These are phyloP conservation scores for Pygoscelis adeliae DNA, from an alignment of 2,113 vertebrate species.

Conservation along the genomic window DNA sequence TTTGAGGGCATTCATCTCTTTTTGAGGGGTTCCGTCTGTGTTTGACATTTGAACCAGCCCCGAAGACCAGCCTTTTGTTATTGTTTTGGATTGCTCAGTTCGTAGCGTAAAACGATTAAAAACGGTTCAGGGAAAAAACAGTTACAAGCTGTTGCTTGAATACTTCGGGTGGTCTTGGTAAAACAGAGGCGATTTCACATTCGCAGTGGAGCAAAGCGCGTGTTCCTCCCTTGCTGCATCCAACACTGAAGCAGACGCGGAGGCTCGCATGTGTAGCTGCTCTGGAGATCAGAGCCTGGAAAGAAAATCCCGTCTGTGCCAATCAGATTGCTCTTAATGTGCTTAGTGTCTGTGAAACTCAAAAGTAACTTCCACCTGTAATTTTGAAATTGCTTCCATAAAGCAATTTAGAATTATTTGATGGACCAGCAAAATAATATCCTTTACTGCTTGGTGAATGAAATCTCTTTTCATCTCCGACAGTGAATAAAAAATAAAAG, in stretches of 20 bases:
- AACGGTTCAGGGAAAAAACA: neutral
- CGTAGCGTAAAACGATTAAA: accelerated
- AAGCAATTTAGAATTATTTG: neutral
- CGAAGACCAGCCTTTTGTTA: neutral
- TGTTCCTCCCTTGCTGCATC: neutral
- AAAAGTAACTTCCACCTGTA: neutral
- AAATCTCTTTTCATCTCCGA: neutral
- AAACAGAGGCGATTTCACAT: neutral
- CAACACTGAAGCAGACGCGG: accelerated
- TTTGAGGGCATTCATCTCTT: neutral
- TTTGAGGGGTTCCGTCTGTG: neutral
- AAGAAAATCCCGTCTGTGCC: neutral
- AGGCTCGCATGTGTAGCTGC: neutral
- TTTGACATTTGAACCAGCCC: neutral
- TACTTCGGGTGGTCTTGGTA: neutral
- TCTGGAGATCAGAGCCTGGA: neutral
- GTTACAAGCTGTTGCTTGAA: neutral
- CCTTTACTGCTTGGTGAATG: neutral
- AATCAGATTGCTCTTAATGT: neutral
- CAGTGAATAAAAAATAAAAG: neutral
- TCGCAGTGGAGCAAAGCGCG: accelerated
- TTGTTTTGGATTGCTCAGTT: neutral
- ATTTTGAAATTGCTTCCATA: neutral
- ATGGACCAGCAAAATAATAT: neutral
- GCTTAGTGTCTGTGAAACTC: neutral